Evolutionary conservation across 2,113 vertebrate species (phyloP).

Genomic region (Chrysochloris asiatica): DNA sequence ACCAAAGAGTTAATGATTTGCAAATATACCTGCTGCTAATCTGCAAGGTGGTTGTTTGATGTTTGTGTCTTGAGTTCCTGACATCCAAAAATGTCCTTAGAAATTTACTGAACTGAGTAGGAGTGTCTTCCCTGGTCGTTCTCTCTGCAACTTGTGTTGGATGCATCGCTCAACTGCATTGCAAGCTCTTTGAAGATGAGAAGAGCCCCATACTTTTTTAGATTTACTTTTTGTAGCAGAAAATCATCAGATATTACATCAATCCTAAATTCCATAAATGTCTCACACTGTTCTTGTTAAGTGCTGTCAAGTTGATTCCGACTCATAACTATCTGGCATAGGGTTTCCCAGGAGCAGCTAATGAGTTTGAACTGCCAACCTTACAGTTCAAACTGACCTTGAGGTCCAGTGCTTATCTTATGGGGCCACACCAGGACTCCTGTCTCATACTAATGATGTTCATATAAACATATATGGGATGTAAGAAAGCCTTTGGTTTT

Average conservation of each 20-base stretch:
- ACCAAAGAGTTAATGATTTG: neutral
- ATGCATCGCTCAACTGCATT: no score
- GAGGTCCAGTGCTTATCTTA: no score
- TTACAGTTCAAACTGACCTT: no score
- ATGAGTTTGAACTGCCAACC: no score
- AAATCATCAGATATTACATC: neutral
- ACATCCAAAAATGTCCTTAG: neutral
- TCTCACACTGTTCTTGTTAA: no score
- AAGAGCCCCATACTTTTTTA: neutral
- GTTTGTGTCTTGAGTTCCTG: neutral
- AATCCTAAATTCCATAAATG: neutral
- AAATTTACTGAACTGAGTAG: neutral
- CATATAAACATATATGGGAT: neutral
- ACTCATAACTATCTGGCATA: no score
- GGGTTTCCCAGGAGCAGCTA: no score
- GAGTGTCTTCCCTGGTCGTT: neutral
- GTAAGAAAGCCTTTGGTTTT: neutral
- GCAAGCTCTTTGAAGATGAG: neutral
- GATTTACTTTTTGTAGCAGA: neutral
- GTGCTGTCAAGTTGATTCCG: no score
- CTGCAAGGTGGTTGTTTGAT: neutral
- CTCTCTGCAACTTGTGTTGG: neutral
- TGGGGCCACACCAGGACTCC: no score
- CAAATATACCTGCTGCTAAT: neutral
- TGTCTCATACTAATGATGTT: neutral